Percentiles rank a stretch among this genome's conserved stretches.
phyloP scores from a whole-genome alignment of 2,797 vertebrate species.

The Peromyscus eremicus region DNA sequence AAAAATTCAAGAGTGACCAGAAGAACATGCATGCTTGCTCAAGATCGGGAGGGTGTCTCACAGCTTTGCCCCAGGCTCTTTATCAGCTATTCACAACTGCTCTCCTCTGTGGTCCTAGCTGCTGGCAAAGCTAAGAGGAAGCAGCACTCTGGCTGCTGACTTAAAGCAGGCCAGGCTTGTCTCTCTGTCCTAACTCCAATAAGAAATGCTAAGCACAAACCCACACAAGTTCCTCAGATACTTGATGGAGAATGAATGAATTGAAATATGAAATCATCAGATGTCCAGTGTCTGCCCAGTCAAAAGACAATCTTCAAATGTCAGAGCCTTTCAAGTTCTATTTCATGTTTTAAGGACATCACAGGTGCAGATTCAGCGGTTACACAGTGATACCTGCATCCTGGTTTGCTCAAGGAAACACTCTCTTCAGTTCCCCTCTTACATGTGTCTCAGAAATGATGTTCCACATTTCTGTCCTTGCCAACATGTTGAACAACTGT shows the following conservation, averaged over 20 bases:
- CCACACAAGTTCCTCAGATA: background rate
- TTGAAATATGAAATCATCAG: constrained; percentile 24
- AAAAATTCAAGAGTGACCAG: background rate
- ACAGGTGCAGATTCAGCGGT: background rate
- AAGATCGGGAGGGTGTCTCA: background rate
- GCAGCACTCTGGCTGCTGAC: background rate
- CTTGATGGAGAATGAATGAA: background rate
- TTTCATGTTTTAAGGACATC: constrained; percentile 36
- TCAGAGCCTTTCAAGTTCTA: background rate
- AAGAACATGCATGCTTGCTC: background rate
- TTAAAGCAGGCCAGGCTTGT: background rate
- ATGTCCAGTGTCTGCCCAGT: background rate
- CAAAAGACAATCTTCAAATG: background rate
- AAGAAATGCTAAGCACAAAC: background rate
- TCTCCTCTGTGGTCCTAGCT: constrained; percentile 36
- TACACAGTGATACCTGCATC: background rate
- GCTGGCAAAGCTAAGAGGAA: constrained; percentile 56
- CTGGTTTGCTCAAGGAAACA: constrained; percentile 7
- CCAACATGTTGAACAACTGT: background rate
- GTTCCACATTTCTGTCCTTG: background rate
- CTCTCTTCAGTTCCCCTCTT: constrained; percentile 1
- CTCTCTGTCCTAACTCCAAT: background rate
- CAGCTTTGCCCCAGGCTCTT: background rate
- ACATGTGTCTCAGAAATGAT: constrained; percentile 11
- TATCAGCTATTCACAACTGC: background rate